Conservation (phyloP, 2,113 vertebrate genomes). For the Bubo scandiacus region DNA sequence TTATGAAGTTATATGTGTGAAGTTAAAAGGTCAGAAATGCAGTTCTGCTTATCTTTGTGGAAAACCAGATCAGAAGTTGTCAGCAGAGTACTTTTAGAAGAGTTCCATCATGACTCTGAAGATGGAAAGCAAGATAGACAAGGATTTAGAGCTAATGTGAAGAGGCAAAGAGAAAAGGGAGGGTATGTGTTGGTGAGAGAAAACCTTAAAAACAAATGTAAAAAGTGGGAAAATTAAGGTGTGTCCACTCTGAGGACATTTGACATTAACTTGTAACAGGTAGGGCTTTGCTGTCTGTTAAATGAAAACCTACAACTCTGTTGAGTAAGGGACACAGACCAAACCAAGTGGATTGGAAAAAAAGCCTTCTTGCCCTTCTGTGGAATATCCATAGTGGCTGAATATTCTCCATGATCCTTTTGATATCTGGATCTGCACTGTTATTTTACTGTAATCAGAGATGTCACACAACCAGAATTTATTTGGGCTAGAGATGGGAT, state of each 20-base stretch:
- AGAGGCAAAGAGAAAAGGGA: background rate
- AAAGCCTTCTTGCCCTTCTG: background rate
- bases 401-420: background rate
- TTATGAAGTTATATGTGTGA: background rate
- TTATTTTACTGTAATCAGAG: background rate
- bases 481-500: background rate
- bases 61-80: conserved; percentile 28
- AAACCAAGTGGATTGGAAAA: background rate
- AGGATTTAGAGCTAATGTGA: conserved; percentile 1
- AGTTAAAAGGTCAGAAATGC: conserved; percentile 33
- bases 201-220: background rate
- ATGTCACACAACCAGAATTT: background rate
- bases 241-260: background rate
- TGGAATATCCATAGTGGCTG: background rate
- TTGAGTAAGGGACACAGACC: background rate
- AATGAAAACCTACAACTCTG: background rate
- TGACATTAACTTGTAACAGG: background rate
- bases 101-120: background rate
- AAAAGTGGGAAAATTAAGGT: background rate
- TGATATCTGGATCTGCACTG: background rate
- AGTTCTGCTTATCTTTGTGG: conserved; percentile 18
- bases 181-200: background rate
- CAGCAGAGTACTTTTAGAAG: background rate
- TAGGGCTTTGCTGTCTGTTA: background rate
- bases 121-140: conserved; percentile 1